These are phyloP conservation scores for Tenthredo amoena DNA, from an alignment of 2,888 invertebrate species.

Conservation along the genomic window DNA sequence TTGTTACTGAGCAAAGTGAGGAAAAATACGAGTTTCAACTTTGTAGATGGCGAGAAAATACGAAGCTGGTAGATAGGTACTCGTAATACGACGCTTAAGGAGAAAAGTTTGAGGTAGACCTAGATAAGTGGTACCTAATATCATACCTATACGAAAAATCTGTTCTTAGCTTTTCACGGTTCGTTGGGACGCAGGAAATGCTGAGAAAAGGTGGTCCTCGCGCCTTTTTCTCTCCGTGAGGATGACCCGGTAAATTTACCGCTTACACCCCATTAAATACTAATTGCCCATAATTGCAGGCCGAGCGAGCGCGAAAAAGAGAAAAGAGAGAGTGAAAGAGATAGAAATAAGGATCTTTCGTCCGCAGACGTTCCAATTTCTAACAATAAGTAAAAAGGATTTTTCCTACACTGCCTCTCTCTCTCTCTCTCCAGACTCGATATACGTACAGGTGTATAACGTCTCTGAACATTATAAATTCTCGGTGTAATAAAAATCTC, in stretches of 20 bases:
- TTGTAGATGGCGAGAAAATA: slow-evolving; percentile 23
- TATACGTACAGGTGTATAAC: not conserved
- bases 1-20: not conserved
- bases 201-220: slow-evolving; percentile 12
- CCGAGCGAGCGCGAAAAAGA: not conserved
- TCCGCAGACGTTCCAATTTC: not conserved
- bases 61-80: not conserved
- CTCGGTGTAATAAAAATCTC: not conserved
- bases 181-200: slow-evolving; percentile 2
- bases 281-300: slow-evolving; percentile 41
- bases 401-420: not conserved
- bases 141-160: slow-evolving; percentile 19
- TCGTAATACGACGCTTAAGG: not conserved
- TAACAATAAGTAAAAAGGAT: slow-evolving; percentile 10
- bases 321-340: not conserved
- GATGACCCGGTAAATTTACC: slow-evolving; percentile 45
- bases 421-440: not conserved
- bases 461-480: not conserved
- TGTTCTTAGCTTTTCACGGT: slow-evolving; percentile 23
- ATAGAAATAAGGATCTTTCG: not conserved
- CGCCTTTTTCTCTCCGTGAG: not conserved
- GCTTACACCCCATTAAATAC: slow-evolving; percentile 50
- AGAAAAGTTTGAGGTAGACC: slow-evolving; percentile 19
- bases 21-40: not conserved
- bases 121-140: not conserved